Evolutionary conservation across 1,140 invertebrate species (phyloP).

Genomic region (Anagrus nilaparvatae): DNA sequence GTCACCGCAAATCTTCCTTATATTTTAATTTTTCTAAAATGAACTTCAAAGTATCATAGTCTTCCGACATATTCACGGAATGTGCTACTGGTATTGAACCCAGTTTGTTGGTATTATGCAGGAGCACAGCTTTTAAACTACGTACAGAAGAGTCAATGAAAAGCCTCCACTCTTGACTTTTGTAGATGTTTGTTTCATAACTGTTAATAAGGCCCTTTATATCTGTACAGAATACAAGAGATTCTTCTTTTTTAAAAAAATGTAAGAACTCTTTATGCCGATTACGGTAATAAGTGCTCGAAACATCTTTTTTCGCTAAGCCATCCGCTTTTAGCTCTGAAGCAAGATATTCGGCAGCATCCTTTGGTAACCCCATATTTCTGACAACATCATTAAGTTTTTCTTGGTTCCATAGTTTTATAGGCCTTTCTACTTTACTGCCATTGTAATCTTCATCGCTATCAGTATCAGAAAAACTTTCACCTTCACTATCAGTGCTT

Average conservation of each 20-base stretch:
- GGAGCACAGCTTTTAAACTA: slow-evolving; percentile 18
- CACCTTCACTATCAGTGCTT: slow-evolving; percentile 3
- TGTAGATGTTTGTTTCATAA: slow-evolving; percentile 5
- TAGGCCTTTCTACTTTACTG: slow-evolving; percentile 1
- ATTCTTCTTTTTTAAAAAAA: slow-evolving; percentile 10
- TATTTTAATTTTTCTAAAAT: slow-evolving; percentile 6
- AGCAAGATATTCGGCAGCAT: slow-evolving; percentile 24
- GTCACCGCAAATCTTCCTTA: slow-evolving; percentile 3
- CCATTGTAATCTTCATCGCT: not conserved
- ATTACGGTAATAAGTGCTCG: slow-evolving; percentile 1
- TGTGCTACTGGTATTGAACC: slow-evolving; percentile 18
- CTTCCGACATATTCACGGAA: slow-evolving; percentile 14
- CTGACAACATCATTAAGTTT: slow-evolving; percentile 25
- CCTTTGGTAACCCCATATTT: slow-evolving; percentile 26
- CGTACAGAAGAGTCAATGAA: slow-evolving; percentile 17
- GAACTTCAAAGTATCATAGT: slow-evolving; percentile 14
- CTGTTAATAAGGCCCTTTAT: slow-evolving; percentile 5
- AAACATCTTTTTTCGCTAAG: not conserved
- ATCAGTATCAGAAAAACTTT: slow-evolving; percentile 2
- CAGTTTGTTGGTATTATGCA: slow-evolving; percentile 19
- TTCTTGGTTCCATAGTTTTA: slow-evolving; percentile 11
- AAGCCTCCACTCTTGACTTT: slow-evolving; percentile 16
- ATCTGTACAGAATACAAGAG: slow-evolving; percentile 4
- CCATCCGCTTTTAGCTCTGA: slow-evolving; percentile 18
- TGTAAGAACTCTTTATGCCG: not conserved